Base-by-base conservation (phyloP, 2,888 invertebrate species). In the Lysandra bellargus region DNA sequence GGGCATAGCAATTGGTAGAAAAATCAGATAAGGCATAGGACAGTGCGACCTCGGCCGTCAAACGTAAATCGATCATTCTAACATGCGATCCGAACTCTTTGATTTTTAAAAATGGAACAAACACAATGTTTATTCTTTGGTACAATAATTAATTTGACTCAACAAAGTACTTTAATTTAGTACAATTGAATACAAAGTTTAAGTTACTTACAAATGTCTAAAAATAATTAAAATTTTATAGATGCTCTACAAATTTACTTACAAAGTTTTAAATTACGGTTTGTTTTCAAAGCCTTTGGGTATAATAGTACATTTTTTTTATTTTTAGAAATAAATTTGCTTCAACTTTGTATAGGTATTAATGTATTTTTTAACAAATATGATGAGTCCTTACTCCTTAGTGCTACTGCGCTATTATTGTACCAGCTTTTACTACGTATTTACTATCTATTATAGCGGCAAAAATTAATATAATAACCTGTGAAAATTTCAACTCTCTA, bases 31-130 rank as follows among this genome's bases (percentile, higher is more conserved):
- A 93, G 92, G 85, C 87, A 85, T 91, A 88, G 93, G 93, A 92
- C 92, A 92, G 88, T 87, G 85, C 93, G 93, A 92, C 94, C 93
- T 94, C 94, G 93, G 93, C 93, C 93, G 89, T 92, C 94, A 93
- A 93, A 92, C 88, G 86, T 86, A 87, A 87, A 92, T 93, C 94
- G 94, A 93, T 94, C 91, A 92, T 84, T 88, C 82, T 80, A 82
- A 83, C 90, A 90, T 89, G 91, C 90, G 84, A 89, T 84, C 75
- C 75, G 85, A 85, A 85, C 84, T 85, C 83, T 83, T 84, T 84
- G 91, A 93, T 93, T 94, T 93, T 92, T 33, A 37, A 69, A 69
- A 69, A 69, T 69, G 33, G 69, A 69, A 69, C 69, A 69, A 69
- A 69, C 12, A 30, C 9, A 33, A 23, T 5, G 7, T 64, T 30